Base-by-base conservation (phyloP, 2,888 invertebrate species). In the Elegia similella region DNA sequence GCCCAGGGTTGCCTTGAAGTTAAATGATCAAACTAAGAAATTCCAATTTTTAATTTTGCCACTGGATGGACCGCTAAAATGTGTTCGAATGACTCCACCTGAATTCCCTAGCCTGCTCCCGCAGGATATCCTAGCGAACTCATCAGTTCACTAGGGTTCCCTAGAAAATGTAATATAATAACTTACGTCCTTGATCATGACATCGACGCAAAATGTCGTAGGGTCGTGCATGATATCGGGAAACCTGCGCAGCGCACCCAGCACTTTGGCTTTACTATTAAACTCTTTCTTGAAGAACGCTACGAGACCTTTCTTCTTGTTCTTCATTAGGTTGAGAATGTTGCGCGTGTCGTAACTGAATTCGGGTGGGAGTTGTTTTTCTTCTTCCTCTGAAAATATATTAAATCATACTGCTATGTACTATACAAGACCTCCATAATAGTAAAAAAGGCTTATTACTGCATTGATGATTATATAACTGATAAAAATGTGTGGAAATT, bases 121-220 rank as follows among this genome's bases (percentile, higher is more conserved):
- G n/a, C n/a, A n/a, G n/a, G n/a, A n/a, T n/a, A n/a, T n/a, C n/a
- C n/a, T n/a, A n/a, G n/a, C n/a, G n/a, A n/a, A n/a, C n/a, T n/a
- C n/a, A n/a, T n/a, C n/a, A n/a, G n/a, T 23, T 23, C 23, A n/a
- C 6, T 38, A 34, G 34, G 12, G 38, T n/a, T 3, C n/a, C 8
- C 10, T 10, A 38, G 38, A 12, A 34, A 8, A 34, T 23, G 10
- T 10, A 12, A 34, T 8, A 34, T 10, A 34, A 34, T 10, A 12
- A 17, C 86, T 83, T 64, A 89, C 90, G 64, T 81, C 75, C 63
- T 86, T 79, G n/a, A 57, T 44, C 0, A 86, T 42, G 0, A 90
- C 81, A 61, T 90, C 90, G 0, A 89, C 78, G 50, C 72, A 79
- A 50, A 91, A 89, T 0, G 85, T 79, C 8, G 69, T 70, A 0